Evolutionary conservation across 1,140 invertebrate species (phyloP).

Genomic region (Phocides pigmalion): DNA sequence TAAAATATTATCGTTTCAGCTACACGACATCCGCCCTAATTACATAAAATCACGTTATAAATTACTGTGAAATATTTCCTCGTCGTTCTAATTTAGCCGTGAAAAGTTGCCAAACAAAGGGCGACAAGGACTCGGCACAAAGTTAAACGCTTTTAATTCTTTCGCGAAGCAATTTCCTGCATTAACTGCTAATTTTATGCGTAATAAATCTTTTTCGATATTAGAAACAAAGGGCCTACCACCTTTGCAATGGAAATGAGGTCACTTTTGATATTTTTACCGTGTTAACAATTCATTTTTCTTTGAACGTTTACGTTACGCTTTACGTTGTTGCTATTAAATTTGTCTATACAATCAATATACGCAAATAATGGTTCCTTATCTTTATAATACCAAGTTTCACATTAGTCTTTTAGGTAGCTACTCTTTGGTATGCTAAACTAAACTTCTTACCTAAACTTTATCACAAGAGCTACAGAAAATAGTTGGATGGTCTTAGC

Average conservation of each 20-base stretch:
- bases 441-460: no score
- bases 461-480: no score
- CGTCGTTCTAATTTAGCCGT: conserved; percentile 63
- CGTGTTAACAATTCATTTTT: background rate
- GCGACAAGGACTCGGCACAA: conserved; percentile 61
- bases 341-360: no score
- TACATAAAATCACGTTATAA: conserved; percentile 75
- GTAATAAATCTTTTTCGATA: conserved; percentile 56
- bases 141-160: conserved; percentile 70
- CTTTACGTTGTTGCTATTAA: background rate
- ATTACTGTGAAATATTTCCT: conserved; percentile 72
- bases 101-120: conserved; percentile 71
- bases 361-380: no score
- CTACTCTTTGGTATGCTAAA: no score
- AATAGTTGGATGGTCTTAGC: no score
- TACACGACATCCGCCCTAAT: conserved; percentile 71
- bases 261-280: conserved; percentile 1
- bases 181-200: conserved; percentile 66
- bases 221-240: conserved; percentile 21
- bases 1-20: conserved; percentile 75
- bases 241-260: conserved; percentile 12
- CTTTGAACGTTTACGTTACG: background rate
- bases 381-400: no score
- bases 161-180: conserved; percentile 58
- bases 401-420: no score